A percentile compares a stretch with the other conserved stretches of the same genome.
Conservation (phyloP, 1,140 invertebrate species). For the Pseudomyrmex cubaensis region DNA sequence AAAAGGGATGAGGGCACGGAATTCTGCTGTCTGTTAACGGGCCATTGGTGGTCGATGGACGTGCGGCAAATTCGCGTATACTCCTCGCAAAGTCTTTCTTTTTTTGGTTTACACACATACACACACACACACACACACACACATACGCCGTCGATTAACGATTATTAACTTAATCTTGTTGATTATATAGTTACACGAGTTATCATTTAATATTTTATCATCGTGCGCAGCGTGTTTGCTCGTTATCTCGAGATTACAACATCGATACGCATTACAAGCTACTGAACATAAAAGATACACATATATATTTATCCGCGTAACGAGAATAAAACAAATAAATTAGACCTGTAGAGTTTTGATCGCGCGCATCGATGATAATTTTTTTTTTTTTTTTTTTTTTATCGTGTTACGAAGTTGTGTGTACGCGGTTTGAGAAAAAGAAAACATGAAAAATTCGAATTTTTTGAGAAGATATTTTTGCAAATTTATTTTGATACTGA, state of each 20-base stretch:
- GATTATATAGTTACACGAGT: conserved; percentile 56
- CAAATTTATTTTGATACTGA: background rate
- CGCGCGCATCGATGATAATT: too few species aligned
- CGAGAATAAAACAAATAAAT: too few species aligned
- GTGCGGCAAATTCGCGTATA: conserved; percentile 51
- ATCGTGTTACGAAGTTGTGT: too few species aligned
- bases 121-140: too few species aligned
- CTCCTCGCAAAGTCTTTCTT: background rate
- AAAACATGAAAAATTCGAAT: background rate
- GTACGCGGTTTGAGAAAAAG: background rate
- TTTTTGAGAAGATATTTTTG: background rate
- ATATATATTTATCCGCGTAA: too few species aligned
- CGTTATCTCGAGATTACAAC: conserved; percentile 19
- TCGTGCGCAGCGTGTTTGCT: conserved; percentile 13
- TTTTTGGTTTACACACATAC: background rate
- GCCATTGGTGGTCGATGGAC: conserved; percentile 24
- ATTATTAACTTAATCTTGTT: conserved; percentile 65
- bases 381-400: too few species aligned
- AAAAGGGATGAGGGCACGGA: background rate
- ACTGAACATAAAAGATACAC: background rate
- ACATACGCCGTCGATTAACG: background rate
- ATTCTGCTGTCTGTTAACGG: conserved; percentile 33
- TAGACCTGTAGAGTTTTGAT: too few species aligned
- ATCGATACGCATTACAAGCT: conserved; percentile 23
- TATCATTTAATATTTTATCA: conserved; percentile 64